These are phyloP conservation scores for Meloidogyne hapla DNA, from an alignment of 1,140 invertebrate genomes.

Conservation along the genomic window DNA sequence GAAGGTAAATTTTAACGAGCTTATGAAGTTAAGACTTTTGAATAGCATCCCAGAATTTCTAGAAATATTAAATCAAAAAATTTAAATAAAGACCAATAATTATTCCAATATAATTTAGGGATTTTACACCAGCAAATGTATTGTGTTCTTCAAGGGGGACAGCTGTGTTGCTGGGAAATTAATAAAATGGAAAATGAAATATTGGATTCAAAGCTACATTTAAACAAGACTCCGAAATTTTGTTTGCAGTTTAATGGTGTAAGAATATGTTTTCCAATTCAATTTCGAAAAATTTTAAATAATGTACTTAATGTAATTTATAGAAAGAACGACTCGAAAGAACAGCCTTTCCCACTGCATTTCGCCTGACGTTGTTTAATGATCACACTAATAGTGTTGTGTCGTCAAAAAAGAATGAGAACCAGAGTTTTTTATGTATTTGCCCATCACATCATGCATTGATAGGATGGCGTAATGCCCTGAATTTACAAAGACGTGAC, in stretches of 20 bases:
- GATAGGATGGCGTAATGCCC: slow-evolving; percentile 17
- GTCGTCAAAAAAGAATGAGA: neutral
- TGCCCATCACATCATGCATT: slow-evolving; percentile 15
- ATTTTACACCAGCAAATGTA: slow-evolving; percentile 19
- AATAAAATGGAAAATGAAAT: neutral
- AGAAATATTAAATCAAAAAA: too few relatives aligned
- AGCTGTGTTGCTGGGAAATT: slow-evolving; percentile 15
- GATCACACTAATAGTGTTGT: neutral
- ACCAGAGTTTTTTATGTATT: slow-evolving; percentile 8
- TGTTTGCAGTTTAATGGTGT: slow-evolving; percentile 18
- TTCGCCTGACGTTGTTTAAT: neutral
- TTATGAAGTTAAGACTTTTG: too few relatives aligned
- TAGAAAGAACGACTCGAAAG: slow-evolving; percentile 13
- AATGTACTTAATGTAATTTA: neutral
- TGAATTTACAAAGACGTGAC: slow-evolving; percentile 15
- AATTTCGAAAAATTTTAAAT: neutral
- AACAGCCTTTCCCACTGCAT: slow-evolving; percentile 22
- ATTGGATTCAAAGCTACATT: neutral
- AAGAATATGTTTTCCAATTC: too few relatives aligned
- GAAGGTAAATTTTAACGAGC: neutral
- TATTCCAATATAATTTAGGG: slow-evolving; percentile 13
- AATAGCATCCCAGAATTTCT: too few relatives aligned
- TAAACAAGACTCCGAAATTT: slow-evolving; percentile 3
- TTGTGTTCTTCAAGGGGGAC: slow-evolving; percentile 20
- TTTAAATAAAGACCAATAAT: too few relatives aligned